phyloP scores from a whole-genome alignment of 2,113 vertebrate genomes.

The Myotis davidii region DNA sequence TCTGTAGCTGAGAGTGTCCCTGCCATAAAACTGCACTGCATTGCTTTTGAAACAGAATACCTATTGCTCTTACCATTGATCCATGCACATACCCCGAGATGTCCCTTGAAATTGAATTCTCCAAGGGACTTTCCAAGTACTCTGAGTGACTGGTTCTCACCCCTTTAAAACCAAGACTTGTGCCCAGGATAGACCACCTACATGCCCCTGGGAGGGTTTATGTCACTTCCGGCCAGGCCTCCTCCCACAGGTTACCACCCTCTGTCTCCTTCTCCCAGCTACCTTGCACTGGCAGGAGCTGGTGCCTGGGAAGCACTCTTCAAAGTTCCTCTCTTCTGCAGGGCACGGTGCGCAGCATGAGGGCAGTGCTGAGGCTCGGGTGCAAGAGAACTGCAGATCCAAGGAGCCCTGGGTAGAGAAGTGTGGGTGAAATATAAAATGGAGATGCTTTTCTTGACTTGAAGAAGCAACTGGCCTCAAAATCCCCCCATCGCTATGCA shows the following conservation, averaged over 20 bases:
- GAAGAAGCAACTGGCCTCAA: constrained; percentile 80
- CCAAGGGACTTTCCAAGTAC: not conserved
- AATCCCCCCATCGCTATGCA: constrained; percentile 91
- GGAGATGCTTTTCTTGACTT: constrained; percentile 86
- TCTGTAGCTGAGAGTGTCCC: not conserved
- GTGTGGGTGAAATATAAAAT: constrained; percentile 87
- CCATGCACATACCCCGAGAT: not conserved
- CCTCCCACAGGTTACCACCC: no score
- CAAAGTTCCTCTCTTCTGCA: no score
- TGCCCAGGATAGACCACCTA: no score
- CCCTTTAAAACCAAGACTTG: not conserved
- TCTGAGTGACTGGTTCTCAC: not conserved
- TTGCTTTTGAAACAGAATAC: not conserved
- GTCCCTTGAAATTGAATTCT: not conserved
- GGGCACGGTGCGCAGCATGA: no score
- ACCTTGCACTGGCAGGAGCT: no score
- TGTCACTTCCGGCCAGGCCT: no score
- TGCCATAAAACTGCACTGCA: not conserved
- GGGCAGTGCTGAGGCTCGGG: constrained; percentile 31
- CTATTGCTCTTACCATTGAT: not conserved
- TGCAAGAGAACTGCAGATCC: constrained; percentile 63
- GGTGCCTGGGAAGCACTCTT: no score
- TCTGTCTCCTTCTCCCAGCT: no score
- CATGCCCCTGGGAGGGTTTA: no score
- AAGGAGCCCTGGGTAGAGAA: constrained; percentile 92